Conservation (phyloP, 1,140 invertebrate genomes). For the Nasonia giraulti region DNA sequence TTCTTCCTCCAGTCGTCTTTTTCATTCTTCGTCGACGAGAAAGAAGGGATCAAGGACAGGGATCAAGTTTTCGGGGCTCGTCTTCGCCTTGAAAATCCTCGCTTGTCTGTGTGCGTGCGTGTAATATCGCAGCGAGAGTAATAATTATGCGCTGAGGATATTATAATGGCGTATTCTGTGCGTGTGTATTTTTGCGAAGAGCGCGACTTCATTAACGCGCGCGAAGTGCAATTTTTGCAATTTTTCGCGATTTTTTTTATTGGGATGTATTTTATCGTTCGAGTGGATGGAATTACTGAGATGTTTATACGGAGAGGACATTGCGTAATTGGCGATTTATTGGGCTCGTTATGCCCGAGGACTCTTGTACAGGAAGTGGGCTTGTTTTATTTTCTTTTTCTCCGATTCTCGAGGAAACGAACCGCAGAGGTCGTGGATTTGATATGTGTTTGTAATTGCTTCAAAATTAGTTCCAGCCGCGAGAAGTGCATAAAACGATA, state of each 20-base stretch:
- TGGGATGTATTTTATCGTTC: too few species aligned
- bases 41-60: slow-evolving; percentile 58
- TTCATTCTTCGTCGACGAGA: slow-evolving; percentile 26
- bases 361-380: background rate
- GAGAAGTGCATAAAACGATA: background rate
- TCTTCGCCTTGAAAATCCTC: slow-evolving; percentile 19
- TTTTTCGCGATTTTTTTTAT: slow-evolving; percentile 31
- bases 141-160: background rate
- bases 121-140: background rate
- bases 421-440: too few species aligned
- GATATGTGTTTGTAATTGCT: too few species aligned
- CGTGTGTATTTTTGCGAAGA: too few species aligned
- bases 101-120: background rate
- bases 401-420: too few species aligned
- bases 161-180: background rate
- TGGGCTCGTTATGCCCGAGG: background rate
- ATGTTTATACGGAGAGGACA: too few species aligned
- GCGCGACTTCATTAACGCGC: background rate
- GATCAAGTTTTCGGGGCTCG: slow-evolving; percentile 23
- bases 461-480: too few species aligned
- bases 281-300: too few species aligned
- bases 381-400: background rate
- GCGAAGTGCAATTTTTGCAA: slow-evolving; percentile 1
- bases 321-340: background rate
- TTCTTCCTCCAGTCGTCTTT: background rate